Evolutionary conservation across 2,797 vertebrate genomes (phyloP).

Genomic region (Clamator glandarius): DNA sequence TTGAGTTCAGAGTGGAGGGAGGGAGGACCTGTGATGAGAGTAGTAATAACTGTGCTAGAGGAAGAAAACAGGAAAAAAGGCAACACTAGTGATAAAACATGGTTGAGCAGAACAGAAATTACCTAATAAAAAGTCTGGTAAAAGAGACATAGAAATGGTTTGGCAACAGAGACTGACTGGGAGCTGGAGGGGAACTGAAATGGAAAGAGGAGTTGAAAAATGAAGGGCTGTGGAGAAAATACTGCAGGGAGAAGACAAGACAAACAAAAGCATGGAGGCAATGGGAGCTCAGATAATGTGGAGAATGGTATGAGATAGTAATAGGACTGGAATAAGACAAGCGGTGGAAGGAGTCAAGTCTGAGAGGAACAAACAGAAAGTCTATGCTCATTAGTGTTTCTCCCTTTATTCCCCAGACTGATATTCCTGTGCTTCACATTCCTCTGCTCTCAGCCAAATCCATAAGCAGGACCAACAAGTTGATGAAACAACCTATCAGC

Average conservation of each 20-base stretch:
- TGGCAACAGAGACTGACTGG: neutral
- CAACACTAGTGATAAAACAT: neutral
- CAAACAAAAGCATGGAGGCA: neutral
- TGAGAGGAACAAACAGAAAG: neutral
- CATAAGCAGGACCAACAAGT: neutral
- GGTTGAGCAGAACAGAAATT: neutral
- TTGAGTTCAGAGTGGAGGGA: neutral
- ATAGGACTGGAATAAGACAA: neutral
- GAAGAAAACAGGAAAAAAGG: neutral
- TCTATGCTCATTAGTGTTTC: neutral
- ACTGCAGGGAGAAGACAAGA: neutral
- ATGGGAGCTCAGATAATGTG: neutral
- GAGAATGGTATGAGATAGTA: neutral
- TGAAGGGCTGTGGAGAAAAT: neutral
- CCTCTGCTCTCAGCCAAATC: neutral
- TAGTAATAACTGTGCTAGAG: neutral
- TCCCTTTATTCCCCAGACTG: neutral
- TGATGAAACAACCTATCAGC: neutral
- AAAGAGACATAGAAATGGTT: neutral
- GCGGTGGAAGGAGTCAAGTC: neutral
- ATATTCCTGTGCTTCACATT: neutral
- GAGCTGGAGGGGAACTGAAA: neutral
- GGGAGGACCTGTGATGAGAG: neutral
- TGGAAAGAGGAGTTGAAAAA: neutral
- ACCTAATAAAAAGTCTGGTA: neutral